phyloP scores from a whole-genome alignment of 2,888 invertebrate species.

The Orthosia incerta region DNA sequence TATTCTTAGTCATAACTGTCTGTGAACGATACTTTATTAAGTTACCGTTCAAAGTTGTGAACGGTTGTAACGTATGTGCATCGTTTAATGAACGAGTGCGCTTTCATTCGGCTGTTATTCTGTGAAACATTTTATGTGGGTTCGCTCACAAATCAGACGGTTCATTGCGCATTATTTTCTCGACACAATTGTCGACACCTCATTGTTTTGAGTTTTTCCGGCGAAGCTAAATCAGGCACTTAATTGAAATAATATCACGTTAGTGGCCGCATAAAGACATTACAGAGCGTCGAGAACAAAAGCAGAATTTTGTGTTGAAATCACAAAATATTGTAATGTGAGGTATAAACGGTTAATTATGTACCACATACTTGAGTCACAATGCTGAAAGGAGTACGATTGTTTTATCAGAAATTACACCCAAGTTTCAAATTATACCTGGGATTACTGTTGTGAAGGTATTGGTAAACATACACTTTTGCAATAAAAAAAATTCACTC shows the following conservation, averaged over 20 bases:
- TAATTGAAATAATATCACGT: constrained; percentile 89
- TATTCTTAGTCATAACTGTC: constrained; percentile 84
- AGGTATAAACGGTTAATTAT: constrained; percentile 79
- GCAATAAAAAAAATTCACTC: not conserved
- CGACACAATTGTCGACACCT: constrained; percentile 82
- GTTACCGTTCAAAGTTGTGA: constrained; percentile 70
- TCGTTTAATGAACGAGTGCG: constrained; percentile 65
- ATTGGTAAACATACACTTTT: constrained; percentile 1
- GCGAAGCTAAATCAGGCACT: constrained; percentile 85
- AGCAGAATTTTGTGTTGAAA: constrained; percentile 87
- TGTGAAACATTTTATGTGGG: constrained; percentile 66
- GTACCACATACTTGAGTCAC: constrained; percentile 76
- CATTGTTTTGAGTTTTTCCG: constrained; percentile 89
- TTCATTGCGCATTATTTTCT: constrained; percentile 86
- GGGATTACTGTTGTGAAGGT: constrained; percentile 62
- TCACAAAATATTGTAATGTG: constrained; percentile 85
- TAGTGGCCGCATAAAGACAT: constrained; percentile 87
- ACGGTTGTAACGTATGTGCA: constrained; percentile 63
- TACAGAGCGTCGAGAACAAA: constrained; percentile 85
- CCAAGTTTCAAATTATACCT: constrained; percentile 62
- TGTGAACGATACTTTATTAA: constrained; percentile 76
- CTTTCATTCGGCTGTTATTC: constrained; percentile 54
- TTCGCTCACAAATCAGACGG: constrained; percentile 81
- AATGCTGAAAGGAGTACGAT: constrained; percentile 75
- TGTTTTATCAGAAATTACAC: constrained; percentile 70